These are phyloP conservation scores for Rhingia rostrata DNA, from an alignment of 2,888 invertebrate genomes.

Conservation along the genomic window DNA sequence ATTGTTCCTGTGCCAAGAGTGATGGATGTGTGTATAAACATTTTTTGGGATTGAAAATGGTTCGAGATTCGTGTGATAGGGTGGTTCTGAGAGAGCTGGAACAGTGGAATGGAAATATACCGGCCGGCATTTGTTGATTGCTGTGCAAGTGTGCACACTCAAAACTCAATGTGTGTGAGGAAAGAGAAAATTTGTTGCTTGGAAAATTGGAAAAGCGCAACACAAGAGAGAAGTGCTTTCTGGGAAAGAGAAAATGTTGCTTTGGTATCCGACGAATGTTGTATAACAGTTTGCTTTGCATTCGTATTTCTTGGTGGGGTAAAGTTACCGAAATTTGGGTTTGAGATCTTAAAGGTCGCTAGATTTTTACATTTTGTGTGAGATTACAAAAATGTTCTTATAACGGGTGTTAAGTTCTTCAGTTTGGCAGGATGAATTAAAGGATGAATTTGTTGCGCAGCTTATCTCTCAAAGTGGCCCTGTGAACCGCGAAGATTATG, in stretches of 20 bases:
- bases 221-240: not conserved
- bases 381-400: too few relatives aligned
- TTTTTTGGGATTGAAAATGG: not conserved
- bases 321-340: too few relatives aligned
- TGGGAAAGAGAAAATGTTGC: not conserved
- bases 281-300: conserved; percentile 34
- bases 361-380: too few relatives aligned
- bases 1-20: too few relatives aligned
- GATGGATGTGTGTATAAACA: not conserved
- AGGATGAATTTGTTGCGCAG: too few relatives aligned
- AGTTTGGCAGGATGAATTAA: too few relatives aligned
- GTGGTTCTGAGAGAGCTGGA: not conserved
- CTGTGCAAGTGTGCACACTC: too few relatives aligned
- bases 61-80: not conserved
- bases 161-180: not conserved
- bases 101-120: not conserved
- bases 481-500: too few relatives aligned
- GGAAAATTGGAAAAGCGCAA: not conserved
- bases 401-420: too few relatives aligned
- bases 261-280: conserved; percentile 30
- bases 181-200: conserved; percentile 10
- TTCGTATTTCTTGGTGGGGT: not conserved
- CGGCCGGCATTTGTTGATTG: not conserved
- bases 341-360: too few relatives aligned
- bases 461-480: too few relatives aligned